phyloP scores from a whole-genome alignment of 2,113 vertebrate genomes.

The Equus przewalskii region DNA sequence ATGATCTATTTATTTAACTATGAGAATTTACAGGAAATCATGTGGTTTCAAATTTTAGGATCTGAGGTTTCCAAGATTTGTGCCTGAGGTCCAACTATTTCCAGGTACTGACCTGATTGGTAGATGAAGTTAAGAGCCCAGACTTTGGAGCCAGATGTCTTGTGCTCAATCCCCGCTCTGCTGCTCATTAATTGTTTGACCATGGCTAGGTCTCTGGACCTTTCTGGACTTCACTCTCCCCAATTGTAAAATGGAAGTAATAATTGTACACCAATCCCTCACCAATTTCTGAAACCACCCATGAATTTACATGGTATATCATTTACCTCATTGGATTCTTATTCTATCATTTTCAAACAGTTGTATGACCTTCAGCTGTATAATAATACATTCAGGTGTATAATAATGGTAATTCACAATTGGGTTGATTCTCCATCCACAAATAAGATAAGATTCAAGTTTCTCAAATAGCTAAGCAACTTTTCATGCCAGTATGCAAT shows the following conservation, averaged over 20 bases:
- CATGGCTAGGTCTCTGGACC: background rate
- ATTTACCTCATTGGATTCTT: background rate
- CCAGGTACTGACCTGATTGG: background rate
- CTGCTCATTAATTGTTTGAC: background rate
- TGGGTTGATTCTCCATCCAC: background rate
- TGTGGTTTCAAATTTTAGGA: slow-evolving; percentile 36
- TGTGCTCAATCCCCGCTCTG: background rate
- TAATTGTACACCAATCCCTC: background rate
- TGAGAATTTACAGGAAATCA: background rate
- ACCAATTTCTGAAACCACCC: slow-evolving; percentile 6
- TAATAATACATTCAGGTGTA: background rate
- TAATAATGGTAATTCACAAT: background rate
- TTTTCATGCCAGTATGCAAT: background rate
- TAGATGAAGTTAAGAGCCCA: background rate
- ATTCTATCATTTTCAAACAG: slow-evolving; percentile 14
- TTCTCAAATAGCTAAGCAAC: slow-evolving; percentile 37
- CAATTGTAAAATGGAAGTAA: background rate
- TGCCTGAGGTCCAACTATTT: background rate
- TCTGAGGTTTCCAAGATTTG: background rate
- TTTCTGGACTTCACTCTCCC: background rate
- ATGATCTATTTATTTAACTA: background rate
- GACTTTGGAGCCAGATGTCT: background rate
- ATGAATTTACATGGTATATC: background rate
- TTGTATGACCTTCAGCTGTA: background rate
- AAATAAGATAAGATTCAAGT: background rate